phyloP scores from a whole-genome alignment of 2,888 invertebrate species.

The Halocaridina rubra region DNA sequence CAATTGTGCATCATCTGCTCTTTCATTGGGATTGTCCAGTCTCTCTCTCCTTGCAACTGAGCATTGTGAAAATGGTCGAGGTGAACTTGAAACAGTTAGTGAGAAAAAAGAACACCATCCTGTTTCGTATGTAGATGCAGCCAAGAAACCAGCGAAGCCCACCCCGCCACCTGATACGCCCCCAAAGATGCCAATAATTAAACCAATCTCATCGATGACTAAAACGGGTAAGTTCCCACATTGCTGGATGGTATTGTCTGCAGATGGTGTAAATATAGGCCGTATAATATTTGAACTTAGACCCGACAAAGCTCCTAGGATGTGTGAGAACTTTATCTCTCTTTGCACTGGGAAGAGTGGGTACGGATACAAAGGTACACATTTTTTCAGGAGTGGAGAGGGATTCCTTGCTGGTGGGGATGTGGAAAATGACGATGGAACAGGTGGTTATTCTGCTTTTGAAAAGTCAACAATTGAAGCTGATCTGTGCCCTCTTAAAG shows the following conservation, averaged over 20 bases:
- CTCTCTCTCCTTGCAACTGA: constrained; percentile 45
- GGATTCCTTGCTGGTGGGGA: constrained; percentile 63
- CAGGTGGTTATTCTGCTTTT: constrained; percentile 61
- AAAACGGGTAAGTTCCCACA: constrained; percentile 61
- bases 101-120: constrained; percentile 47
- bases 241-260: constrained; percentile 61
- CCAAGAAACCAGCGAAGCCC: constrained; percentile 61
- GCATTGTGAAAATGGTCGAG: constrained; percentile 31
- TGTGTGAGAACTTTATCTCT: constrained; percentile 63
- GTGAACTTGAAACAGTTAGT: constrained; percentile 1
- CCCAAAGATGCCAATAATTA: constrained; percentile 17
- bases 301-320: constrained; percentile 62
- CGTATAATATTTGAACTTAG: constrained; percentile 62
- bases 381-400: constrained; percentile 62
- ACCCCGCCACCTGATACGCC: constrained; percentile 26
- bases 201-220: constrained; percentile 16
- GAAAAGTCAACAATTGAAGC: constrained; percentile 58
- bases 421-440: constrained; percentile 61
- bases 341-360: constrained; percentile 61
- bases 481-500: constrained; percentile 63
- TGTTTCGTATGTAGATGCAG: constrained; percentile 61
- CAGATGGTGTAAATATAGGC: constrained; percentile 51
- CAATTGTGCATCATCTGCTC: constrained; percentile 35
- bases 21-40: constrained; percentile 53
- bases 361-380: constrained; percentile 63